Evolutionary conservation across 2,797 vertebrate genomes (phyloP).

Genomic region (Darevskia mixta): DNA sequence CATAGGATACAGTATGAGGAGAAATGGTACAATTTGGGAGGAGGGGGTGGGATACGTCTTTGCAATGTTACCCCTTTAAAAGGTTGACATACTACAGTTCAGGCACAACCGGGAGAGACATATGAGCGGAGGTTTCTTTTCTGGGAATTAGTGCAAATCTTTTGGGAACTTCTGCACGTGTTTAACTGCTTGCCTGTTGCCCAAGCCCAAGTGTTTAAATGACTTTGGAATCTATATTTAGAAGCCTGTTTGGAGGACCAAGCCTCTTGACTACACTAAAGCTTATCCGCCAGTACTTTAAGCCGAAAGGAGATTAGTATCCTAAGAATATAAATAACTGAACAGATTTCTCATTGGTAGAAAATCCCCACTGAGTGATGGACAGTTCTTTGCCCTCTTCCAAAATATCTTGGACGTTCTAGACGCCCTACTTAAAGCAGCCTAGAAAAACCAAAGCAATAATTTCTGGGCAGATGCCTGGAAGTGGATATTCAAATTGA

Average conservation of each 20-base stretch:
- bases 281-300: neutral
- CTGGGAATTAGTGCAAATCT: constrained; percentile 9
- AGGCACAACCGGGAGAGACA: neutral
- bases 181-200: constrained; percentile 13
- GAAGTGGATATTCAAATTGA: constrained; percentile 32
- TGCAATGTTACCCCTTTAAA: constrained; percentile 12
- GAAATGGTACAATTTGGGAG: neutral
- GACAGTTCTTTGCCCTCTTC: constrained; percentile 16
- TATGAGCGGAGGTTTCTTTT: neutral
- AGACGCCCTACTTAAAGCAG: constrained; percentile 1
- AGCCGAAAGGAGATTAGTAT: constrained; percentile 20
- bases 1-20: neutral
- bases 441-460: constrained; percentile 17
- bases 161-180: neutral
- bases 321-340: constrained; percentile 21
- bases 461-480: constrained; percentile 38
- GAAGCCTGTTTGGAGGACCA: constrained; percentile 20
- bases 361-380: constrained; percentile 9
- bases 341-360: constrained; percentile 24
- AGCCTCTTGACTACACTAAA: constrained; percentile 11
- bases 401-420: constrained; percentile 21
- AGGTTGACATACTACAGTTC: neutral
- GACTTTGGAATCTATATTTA: constrained; percentile 30
- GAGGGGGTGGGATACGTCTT: neutral
- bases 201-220: constrained; percentile 40